Evolutionary conservation across 2,888 invertebrate species (phyloP).

Genomic region (Agelastica alni): DNA sequence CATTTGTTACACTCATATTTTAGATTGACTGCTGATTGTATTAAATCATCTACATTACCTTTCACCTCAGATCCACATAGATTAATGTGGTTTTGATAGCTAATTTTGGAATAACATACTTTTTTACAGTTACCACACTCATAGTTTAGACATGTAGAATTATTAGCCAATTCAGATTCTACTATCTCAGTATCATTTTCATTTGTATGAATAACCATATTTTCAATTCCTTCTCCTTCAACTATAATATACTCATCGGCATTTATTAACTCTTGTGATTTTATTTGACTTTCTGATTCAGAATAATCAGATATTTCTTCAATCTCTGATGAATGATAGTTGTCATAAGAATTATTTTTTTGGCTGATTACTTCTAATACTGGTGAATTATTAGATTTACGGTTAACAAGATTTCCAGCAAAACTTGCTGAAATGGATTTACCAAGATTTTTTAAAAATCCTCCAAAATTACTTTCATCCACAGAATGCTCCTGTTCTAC

Average conservation of each 20-base stretch:
- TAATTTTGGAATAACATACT: too few relatives aligned
- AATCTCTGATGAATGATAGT: neutral
- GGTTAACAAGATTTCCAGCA: conserved; percentile 14
- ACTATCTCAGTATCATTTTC: neutral
- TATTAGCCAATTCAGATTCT: neutral
- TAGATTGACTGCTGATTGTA: conserved; percentile 12
- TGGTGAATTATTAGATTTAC: neutral
- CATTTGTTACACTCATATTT: conserved; percentile 12
- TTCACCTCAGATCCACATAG: neutral
- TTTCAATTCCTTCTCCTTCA: neutral
- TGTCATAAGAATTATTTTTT: neutral
- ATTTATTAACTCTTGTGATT: conserved; percentile 5
- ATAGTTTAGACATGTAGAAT: too few relatives aligned
- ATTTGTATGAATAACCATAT: neutral
- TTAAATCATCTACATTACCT: conserved; percentile 5
- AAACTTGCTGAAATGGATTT: conserved; percentile 40
- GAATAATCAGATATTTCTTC: too few relatives aligned
- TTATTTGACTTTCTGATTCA: too few relatives aligned
- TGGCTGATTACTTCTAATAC: neutral
- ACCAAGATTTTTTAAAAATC: conserved; percentile 44
- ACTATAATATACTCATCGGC: conserved; percentile 7
- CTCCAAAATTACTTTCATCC: conserved; percentile 32
- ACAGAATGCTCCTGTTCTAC: conserved; percentile 36
- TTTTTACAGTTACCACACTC: too few relatives aligned
- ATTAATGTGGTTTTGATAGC: too few relatives aligned